Conservation (phyloP, 2,797 vertebrate species). For the Chelon auratus region DNA sequence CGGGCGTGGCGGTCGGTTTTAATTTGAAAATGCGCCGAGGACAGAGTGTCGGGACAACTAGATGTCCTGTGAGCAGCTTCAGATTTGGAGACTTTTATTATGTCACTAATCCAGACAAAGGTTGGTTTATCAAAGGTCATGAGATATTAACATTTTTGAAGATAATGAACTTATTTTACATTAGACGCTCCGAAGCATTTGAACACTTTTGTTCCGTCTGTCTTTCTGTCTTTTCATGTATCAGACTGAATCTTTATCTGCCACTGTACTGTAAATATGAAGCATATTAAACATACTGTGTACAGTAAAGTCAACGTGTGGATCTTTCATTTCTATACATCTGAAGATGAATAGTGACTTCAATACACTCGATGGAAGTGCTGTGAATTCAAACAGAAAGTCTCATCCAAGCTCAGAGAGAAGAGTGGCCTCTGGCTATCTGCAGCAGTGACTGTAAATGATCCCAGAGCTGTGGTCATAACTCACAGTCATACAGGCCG, state of each 20-base stretch:
- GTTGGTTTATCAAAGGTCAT: background rate
- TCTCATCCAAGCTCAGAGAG: background rate
- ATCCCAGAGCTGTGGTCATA: conserved; percentile 72
- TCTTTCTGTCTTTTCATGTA: too few species aligned
- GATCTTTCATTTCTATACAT: background rate
- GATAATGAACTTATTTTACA: background rate
- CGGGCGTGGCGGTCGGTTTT: background rate
- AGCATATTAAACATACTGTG: background rate
- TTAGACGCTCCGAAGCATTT: background rate
- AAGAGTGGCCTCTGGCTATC: conserved; percentile 48
- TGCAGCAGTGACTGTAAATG: conserved; percentile 68
- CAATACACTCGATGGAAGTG: background rate
- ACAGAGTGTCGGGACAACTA: too few species aligned
- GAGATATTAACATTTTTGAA: background rate
- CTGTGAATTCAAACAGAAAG: background rate
- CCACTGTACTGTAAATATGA: background rate
- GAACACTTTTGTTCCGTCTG: too few species aligned
- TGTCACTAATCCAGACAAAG: too few species aligned
- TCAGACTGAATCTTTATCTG: background rate
- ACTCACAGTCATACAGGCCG: conserved; percentile 67
- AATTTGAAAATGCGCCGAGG: background rate
- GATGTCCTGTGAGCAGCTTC: too few species aligned
- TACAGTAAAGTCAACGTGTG: background rate
- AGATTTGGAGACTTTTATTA: too few species aligned
- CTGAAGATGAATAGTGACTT: background rate